A percentile compares a stretch with the other conserved stretches of the same genome.
These are phyloP conservation scores for Symphodus melops DNA, from an alignment of 2,113 vertebrate genomes.

Conservation along the genomic window DNA sequence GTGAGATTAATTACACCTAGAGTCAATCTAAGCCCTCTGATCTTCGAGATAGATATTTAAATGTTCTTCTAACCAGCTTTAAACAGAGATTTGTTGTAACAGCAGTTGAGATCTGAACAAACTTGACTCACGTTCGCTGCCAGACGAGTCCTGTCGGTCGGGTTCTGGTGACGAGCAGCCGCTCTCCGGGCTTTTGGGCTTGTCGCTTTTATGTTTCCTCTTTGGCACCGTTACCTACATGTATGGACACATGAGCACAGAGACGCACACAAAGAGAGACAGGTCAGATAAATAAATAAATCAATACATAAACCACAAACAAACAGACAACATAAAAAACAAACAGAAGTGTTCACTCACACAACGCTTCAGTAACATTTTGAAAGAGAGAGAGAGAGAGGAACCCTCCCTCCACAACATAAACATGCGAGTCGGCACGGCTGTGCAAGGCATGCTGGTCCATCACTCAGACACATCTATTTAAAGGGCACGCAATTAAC, in stretches of 20 bases:
- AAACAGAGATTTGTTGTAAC: too few species aligned
- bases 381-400: background rate
- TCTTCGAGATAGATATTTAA: too few species aligned
- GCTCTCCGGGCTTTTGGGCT: conserved; percentile 89
- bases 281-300: conserved; percentile 4
- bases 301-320: too few species aligned
- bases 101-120: background rate
- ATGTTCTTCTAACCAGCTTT: background rate
- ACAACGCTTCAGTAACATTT: background rate
- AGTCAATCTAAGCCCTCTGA: too few species aligned
- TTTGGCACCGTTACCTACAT: conserved; percentile 92
- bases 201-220: conserved; percentile 91
- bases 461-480: background rate
- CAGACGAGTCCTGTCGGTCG: conserved; percentile 95
- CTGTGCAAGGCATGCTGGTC: conserved; percentile 36
- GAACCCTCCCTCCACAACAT: background rate
- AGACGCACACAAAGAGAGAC: conserved; percentile 4
- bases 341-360: background rate
- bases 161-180: conserved; percentile 96
- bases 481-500: conserved; percentile 10
- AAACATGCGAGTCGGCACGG: conserved; percentile 22
- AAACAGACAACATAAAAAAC: background rate
- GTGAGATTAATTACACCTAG: too few species aligned
- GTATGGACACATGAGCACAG: background rate
- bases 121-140: conserved; percentile 90